phyloP scores from a whole-genome alignment of 2,797 vertebrate species.

The Acrossocheilus wenchowensis region DNA sequence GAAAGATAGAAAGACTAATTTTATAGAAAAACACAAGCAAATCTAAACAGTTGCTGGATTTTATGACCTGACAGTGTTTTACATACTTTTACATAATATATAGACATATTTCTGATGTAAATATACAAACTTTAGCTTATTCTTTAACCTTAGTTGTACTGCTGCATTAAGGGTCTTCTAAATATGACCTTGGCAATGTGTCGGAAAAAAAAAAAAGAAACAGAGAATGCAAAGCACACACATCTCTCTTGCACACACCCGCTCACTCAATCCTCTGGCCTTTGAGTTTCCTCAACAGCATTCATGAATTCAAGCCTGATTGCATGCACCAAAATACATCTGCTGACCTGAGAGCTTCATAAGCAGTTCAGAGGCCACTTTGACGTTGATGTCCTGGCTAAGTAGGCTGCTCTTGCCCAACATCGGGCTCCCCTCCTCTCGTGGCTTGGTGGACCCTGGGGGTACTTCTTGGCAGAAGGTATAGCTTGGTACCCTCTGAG shows the following conservation, averaged over 20 bases:
- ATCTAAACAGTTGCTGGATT: not conserved
- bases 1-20: conserved; percentile 37
- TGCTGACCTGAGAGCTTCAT: conserved; percentile 96
- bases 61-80: not conserved
- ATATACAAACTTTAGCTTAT: not conserved
- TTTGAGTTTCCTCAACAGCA: conserved; percentile 24
- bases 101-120: not conserved
- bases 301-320: not conserved
- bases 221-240: not conserved
- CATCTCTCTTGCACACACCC: not conserved
- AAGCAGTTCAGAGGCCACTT: conserved; percentile 97
- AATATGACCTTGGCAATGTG: conserved; percentile 20
- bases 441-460: conserved; percentile 78
- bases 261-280: conserved; percentile 13
- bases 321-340: conserved; percentile 15
- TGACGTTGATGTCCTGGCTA: conserved; percentile 91
- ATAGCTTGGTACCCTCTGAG: conserved; percentile 73
- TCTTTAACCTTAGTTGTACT: not conserved
- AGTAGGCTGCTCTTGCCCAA: conserved; percentile 81
- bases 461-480: conserved; percentile 82
- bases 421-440: conserved; percentile 83
- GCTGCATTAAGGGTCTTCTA: conserved; percentile 15
- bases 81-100: conserved; percentile 20
- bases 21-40: not conserved
- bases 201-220: not conserved